Conservation (phyloP, 2,113 vertebrate genomes). For the Prionailurus bengalensis region DNA sequence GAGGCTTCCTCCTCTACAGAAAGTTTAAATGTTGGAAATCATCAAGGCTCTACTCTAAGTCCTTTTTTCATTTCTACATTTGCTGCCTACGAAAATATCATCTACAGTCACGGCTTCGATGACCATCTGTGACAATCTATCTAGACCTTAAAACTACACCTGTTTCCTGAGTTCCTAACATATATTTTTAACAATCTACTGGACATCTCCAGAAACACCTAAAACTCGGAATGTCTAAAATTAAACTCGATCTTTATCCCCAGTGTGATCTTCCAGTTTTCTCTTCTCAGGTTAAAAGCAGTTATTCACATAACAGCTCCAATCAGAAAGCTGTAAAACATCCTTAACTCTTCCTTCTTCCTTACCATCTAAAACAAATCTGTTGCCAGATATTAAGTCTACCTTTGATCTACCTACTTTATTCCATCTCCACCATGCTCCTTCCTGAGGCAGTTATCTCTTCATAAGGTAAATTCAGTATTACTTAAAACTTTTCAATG, state of each 20-base stretch:
- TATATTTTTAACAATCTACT: constrained; percentile 28
- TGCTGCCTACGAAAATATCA: constrained; percentile 14
- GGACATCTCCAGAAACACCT: neutral
- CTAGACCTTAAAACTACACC: neutral
- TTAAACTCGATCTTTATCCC: constrained; percentile 19
- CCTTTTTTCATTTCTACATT: constrained; percentile 23
- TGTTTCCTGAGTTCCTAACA: constrained; percentile 9
- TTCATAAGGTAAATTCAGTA: neutral
- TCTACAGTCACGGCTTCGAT: neutral
- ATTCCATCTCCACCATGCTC: neutral
- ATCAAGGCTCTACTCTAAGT: neutral
- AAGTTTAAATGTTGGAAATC: constrained; percentile 19
- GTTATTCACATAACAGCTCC: neutral
- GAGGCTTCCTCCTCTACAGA: neutral
- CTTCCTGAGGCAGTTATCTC: neutral
- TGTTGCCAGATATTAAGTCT: neutral
- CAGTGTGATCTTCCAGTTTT: constrained; percentile 15
- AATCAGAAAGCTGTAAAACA: neutral
- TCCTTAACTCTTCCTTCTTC: neutral
- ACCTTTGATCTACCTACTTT: neutral
- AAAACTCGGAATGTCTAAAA: constrained; percentile 46
- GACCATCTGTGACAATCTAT: neutral
- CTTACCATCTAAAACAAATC: constrained; percentile 34
- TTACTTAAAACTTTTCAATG: constrained; percentile 27
- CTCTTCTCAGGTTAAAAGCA: constrained; percentile 15